These are phyloP conservation scores for Drosophila grimshawi DNA, from an alignment of 1,140 invertebrate species.

Conservation along the genomic window DNA sequence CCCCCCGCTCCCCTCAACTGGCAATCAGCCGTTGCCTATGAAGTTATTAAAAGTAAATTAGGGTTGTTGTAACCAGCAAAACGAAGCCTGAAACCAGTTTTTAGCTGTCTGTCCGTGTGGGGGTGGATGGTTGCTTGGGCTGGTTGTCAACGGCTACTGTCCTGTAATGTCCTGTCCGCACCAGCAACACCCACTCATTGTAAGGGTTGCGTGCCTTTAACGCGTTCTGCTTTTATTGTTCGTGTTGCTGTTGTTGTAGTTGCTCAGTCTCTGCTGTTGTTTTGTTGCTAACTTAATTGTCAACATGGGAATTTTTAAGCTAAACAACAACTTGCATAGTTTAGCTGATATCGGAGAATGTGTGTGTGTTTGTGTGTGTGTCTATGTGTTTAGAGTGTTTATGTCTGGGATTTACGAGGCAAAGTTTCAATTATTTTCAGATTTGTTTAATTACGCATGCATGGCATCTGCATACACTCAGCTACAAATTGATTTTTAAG, in stretches of 20 bases:
- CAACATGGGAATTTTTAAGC: constrained; percentile 78
- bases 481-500: constrained; percentile 71
- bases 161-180: constrained; percentile 25
- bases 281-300: constrained; percentile 80
- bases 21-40: constrained; percentile 54
- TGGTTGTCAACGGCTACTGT: constrained; percentile 39
- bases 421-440: constrained; percentile 82
- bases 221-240: constrained; percentile 57
- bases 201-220: constrained; percentile 75
- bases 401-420: constrained; percentile 64
- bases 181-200: constrained; percentile 25
- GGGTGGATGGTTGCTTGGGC: constrained; percentile 19
- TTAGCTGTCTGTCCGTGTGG: constrained; percentile 18
- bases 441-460: constrained; percentile 74
- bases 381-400: constrained; percentile 36
- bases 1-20: not conserved
- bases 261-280: constrained; percentile 29
- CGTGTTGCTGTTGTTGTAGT: constrained; percentile 39
- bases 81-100: constrained; percentile 69
- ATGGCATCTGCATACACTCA: constrained; percentile 29
- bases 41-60: constrained; percentile 84
- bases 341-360: constrained; percentile 32
- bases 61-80: constrained; percentile 73
- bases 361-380: constrained; percentile 28
- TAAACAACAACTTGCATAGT: constrained; percentile 68